phyloP scores from a whole-genome alignment of 2,797 vertebrate species.

The Sparidentex hasta region DNA sequence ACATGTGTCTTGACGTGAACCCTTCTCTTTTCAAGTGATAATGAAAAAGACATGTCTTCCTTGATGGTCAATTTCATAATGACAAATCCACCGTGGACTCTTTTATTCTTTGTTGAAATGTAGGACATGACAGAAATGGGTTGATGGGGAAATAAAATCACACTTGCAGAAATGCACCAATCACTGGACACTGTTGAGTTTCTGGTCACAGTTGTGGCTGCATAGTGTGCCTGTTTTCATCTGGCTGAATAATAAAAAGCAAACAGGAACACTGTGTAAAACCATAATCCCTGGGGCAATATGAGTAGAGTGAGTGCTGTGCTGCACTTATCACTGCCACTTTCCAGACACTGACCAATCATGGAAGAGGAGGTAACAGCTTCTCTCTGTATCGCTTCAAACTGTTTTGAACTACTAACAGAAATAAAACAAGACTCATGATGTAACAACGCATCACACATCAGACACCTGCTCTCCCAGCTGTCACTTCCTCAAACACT shows the following conservation, averaged over 20 bases:
- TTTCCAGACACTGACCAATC: background rate
- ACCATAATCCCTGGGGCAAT: background rate
- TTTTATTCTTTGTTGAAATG: too few species aligned
- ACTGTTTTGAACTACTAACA: background rate
- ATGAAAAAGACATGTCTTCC: background rate
- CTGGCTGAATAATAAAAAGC: background rate
- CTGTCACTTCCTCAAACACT: constrained; percentile 30
- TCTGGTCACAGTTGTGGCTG: background rate
- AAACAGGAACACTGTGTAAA: background rate
- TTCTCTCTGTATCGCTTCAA: background rate
- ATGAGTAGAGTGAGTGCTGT: background rate
- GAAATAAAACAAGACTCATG: background rate
- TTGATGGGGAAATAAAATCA: background rate
- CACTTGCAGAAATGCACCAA: background rate
- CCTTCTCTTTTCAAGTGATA: background rate
- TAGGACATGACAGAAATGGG: too few species aligned
- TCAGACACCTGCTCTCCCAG: constrained; percentile 23
- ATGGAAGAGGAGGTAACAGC: background rate
- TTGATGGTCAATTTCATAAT: background rate
- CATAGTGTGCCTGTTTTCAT: background rate
- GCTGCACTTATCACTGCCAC: background rate
- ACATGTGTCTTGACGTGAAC: background rate
- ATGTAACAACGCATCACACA: background rate
- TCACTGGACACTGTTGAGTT: background rate
- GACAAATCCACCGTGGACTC: background rate